Conservation (phyloP, 2,113 vertebrate genomes). For the Papio anubis region DNA sequence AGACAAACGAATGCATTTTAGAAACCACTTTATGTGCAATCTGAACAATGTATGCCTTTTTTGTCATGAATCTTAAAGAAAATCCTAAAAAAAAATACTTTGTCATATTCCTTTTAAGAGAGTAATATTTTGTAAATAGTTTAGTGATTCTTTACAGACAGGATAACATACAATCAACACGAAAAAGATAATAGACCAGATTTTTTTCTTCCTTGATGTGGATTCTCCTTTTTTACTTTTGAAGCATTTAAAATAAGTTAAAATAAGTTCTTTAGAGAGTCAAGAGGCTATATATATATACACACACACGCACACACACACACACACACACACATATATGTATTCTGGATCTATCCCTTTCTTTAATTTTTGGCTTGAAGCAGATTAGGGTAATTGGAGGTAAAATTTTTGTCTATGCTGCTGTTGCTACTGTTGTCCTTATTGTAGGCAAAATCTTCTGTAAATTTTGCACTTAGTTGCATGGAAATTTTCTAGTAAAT, state of each 20-base stretch:
- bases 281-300: neutral
- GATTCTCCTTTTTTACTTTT: neutral
- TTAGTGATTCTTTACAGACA: neutral
- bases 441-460: neutral
- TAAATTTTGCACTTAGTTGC: neutral
- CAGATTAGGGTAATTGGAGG: neutral
- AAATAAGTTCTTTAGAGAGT: neutral
- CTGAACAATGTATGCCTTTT: neutral
- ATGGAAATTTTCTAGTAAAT: neutral
- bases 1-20: neutral
- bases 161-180: neutral
- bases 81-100: neutral
- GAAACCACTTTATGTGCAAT: neutral
- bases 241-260: neutral
- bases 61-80: neutral
- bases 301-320: fast-evolving
- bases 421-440: neutral
- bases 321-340: too few relatives aligned
- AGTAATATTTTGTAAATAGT: neutral
- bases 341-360: neutral
- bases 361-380: neutral
- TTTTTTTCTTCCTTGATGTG: neutral
- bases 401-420: neutral
- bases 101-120: neutral
- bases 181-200: neutral